Percentiles rank a stretch among this genome's conserved stretches.
These are phyloP conservation scores for Pedionomus torquatus DNA, from an alignment of 2,113 vertebrate genomes.

Conservation along the genomic window DNA sequence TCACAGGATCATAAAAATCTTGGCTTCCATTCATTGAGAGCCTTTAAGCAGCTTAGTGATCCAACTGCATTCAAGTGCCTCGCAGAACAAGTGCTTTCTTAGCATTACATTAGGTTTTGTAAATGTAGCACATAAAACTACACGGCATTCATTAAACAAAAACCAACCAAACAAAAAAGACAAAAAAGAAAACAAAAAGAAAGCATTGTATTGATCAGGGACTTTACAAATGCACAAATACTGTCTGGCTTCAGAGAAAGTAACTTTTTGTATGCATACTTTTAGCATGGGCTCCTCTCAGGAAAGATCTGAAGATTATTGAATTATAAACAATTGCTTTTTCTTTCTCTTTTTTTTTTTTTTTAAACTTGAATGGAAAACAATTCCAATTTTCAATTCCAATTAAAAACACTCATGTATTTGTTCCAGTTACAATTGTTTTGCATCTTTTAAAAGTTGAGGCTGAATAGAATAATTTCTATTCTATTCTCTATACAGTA, in stretches of 20 bases:
- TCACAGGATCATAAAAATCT: slow-evolving; percentile 40
- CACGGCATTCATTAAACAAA: background rate
- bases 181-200: background rate
- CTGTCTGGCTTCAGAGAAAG: background rate
- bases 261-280: background rate
- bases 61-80: background rate
- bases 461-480: no score
- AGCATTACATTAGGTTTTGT: background rate
- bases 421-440: background rate
- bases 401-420: background rate
- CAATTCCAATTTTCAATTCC: background rate
- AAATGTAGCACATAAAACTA: background rate
- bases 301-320: background rate
- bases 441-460: background rate
- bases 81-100: slow-evolving; percentile 25
- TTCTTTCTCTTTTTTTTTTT: no score
- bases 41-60: slow-evolving; percentile 9
- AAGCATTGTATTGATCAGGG: background rate
- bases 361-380: background rate
- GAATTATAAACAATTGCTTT: background rate
- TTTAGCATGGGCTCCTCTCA: background rate
- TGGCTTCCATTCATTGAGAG: background rate
- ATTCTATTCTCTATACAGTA: background rate
- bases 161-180: background rate
- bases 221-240: background rate